Evolutionary conservation across 2,888 invertebrate genomes (phyloP), one percentile per base, ranked within the genome.

Genomic region (Lobophora halterata): DNA sequence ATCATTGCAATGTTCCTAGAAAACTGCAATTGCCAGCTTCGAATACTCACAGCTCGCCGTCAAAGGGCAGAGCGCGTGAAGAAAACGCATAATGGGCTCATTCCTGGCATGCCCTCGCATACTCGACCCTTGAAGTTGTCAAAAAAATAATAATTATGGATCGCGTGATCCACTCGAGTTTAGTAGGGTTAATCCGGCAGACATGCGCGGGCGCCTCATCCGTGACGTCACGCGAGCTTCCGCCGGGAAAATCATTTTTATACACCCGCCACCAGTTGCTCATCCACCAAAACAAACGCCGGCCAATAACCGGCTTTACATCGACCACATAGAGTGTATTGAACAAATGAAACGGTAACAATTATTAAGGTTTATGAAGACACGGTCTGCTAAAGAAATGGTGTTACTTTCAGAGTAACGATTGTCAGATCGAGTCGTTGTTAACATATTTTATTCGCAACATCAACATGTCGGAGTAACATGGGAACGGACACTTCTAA

Each of bases 201-300:
- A 49, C 48, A 49, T 41, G 58, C 61, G 69, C 70, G 50, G 37
- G 65, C 63, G 69, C 71, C 62, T 53, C 46, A 41, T 58, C 63
- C 71, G 67, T 70, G 66, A 67, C 71, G 61, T 71, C 71, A 71
- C 71, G 71, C 71, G 58, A 71, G 65, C 70, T 70, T 65, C 70
- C 70, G 70, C 55, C 67, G 65, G 59, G 62, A 60, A 67, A 65
- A 55, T 61, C 58, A 65, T 66, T 64, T 55, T 57, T 60, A 56
- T 60, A 51, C 59, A 52, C 43, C 50, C 47, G 38, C 33, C 24
- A 46, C 37, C 21, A 30, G 35, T 32, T 34, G 30, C 37, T 29
- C 41, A 39, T 33, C 37, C 16, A 35, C 38, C 49, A 29, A 49
- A 52, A 49, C 21, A 18, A 19, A 30, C 29, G 19, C 33, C 33